Evolutionary conservation across 1,140 invertebrate genomes (phyloP).

Genomic region (Panulirus ornatus): DNA sequence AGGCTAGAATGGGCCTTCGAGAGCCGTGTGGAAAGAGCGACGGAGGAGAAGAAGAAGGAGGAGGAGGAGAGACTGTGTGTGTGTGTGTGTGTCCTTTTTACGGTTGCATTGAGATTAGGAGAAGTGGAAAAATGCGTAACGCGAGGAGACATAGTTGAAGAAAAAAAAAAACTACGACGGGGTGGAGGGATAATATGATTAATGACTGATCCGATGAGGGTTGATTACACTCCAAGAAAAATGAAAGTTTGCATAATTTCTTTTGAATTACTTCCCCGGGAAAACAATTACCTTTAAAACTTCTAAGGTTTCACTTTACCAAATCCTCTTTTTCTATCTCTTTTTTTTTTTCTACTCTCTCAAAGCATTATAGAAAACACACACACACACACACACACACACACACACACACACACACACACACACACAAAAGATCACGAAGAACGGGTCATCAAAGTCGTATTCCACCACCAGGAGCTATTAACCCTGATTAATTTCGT

Average conservation of each 20-base stretch:
- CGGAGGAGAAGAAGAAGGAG: too few relatives aligned
- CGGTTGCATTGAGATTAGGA: constrained; percentile 70
- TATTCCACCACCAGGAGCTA: constrained; percentile 8
- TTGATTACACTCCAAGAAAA: constrained; percentile 69
- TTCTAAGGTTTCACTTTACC: neutral
- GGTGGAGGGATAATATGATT: constrained; percentile 59
- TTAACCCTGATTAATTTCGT: constrained; percentile 48
- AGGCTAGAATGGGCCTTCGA: constrained; percentile 18
- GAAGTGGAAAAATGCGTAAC: constrained; percentile 50
- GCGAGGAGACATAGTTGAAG: constrained; percentile 68
- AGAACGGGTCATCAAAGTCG: too few relatives aligned
- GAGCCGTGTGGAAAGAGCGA: neutral
- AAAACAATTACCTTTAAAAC: constrained; percentile 46
- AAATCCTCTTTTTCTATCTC: neutral
- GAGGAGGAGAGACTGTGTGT: too few relatives aligned
- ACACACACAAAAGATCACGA: constrained; percentile 33
- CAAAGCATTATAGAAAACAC: neutral
- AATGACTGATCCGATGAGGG: constrained; percentile 66
- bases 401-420: constrained; percentile 31
- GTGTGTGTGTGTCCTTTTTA: constrained; percentile 12
- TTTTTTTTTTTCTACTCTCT: neutral
- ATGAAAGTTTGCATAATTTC: constrained; percentile 72
- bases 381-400: constrained; percentile 1
- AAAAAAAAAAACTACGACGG: neutral
- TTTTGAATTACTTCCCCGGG: constrained; percentile 54